phyloP scores from a whole-genome alignment of 2,797 vertebrate genomes.

The Cygnus olor region DNA sequence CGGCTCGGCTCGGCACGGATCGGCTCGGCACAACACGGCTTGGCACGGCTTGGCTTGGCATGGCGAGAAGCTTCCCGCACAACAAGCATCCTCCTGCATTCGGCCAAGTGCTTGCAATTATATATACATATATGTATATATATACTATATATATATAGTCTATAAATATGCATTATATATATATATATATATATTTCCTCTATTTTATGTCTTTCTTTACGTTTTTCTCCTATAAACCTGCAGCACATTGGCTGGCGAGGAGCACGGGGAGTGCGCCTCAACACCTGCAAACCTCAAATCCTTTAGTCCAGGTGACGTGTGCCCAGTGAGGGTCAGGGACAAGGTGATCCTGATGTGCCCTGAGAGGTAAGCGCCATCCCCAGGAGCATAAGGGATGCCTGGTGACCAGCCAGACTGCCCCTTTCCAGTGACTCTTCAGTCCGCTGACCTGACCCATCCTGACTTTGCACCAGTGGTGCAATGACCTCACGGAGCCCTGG shows the following conservation, averaged over 20 bases:
- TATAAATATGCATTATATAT: neutral
- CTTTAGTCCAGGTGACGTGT: neutral
- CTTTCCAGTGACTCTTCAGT: accelerated
- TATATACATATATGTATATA: neutral
- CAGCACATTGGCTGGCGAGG: no score
- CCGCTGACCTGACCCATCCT: neutral
- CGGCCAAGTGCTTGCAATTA: accelerated
- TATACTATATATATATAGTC: no score
- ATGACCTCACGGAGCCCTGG: neutral
- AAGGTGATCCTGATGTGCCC: accelerated
- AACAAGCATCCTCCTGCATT: accelerated
- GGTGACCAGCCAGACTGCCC: accelerated
- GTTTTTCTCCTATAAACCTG: neutral
- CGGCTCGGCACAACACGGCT: no score
- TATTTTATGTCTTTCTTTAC: neutral
- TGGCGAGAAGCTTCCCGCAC: neutral
- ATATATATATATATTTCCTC: neutral
- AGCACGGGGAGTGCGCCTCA: no score
- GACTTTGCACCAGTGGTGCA: neutral
- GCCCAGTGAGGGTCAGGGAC: accelerated
- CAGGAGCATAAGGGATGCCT: neutral
- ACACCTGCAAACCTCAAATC: accelerated
- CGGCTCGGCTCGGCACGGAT: no score
- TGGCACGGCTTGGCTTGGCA: neutral
- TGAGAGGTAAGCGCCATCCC: neutral